A percentile compares a stretch with the other conserved stretches of the same genome.
These are phyloP conservation scores for Tricholaema leucomelas DNA, from an alignment of 2,113 vertebrate genomes.

Conservation along the genomic window DNA sequence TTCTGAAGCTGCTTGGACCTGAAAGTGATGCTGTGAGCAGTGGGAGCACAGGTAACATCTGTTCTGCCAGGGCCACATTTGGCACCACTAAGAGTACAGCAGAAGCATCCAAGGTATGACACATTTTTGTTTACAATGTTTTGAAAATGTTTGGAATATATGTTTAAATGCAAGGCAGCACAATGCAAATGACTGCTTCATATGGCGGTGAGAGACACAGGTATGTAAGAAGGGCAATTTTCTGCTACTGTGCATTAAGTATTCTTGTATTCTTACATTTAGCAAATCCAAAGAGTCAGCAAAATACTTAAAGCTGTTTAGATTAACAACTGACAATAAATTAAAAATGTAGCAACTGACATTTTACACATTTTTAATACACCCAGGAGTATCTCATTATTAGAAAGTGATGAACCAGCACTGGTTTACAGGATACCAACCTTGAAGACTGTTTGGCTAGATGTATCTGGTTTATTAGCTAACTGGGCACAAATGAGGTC, in stretches of 20 bases:
- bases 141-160: neutral
- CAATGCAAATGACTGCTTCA: neutral
- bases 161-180: neutral
- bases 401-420: slow-evolving; percentile 34
- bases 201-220: neutral
- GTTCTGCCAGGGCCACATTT: neutral
- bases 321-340: neutral
- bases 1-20: neutral
- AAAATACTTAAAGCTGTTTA: slow-evolving; percentile 20
- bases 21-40: neutral
- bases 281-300: neutral
- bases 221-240: neutral
- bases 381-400: neutral
- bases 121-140: neutral
- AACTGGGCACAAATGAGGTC: slow-evolving; percentile 36
- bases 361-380: neutral
- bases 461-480: slow-evolving; percentile 41
- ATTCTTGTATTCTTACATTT: neutral
- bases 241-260: neutral
- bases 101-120: neutral
- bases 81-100: neutral
- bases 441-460: slow-evolving; percentile 15
- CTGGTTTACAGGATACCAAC: neutral
- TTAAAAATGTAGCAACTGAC: neutral
- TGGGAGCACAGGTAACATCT: neutral